Conservation (phyloP, 2,888 invertebrate genomes). For the Stenodema calcarata region DNA sequence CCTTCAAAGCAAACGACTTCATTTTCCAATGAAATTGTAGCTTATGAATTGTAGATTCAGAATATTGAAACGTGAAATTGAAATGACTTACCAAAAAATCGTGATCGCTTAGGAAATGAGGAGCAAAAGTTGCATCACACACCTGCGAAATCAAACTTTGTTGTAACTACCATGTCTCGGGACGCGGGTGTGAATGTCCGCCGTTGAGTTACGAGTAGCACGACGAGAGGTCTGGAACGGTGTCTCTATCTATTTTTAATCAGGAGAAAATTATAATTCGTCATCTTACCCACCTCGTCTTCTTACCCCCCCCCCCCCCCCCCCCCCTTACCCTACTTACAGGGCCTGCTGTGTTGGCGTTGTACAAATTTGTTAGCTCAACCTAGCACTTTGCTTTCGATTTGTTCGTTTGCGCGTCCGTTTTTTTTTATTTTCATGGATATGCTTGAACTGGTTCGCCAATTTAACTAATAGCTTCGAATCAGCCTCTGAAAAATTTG, state of each 20-base stretch:
- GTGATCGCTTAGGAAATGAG: background rate
- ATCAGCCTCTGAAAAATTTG: too few species aligned
- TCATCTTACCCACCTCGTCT: background rate
- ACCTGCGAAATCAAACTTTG: background rate
- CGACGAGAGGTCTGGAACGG: background rate
- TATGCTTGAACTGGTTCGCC: too few species aligned
- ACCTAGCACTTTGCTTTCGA: too few species aligned
- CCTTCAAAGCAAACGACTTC: background rate
- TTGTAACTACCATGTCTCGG: background rate
- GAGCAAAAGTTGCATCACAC: background rate
- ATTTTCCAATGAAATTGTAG: background rate
- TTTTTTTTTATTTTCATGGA: too few species aligned
- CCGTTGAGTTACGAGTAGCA: background rate
- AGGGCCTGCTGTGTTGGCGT: too few species aligned
- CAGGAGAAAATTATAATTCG: background rate
- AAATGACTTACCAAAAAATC: background rate
- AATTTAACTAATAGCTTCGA: too few species aligned
- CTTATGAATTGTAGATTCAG: background rate
- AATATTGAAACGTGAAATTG: background rate
- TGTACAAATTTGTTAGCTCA: too few species aligned
- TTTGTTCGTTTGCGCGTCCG: too few species aligned
- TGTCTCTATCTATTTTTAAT: background rate
- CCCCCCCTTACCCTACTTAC: background rate
- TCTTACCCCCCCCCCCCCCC: too few species aligned
- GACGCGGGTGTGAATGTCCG: background rate